These are phyloP conservation scores for Pachyramphus minor DNA, from an alignment of 2,113 vertebrate species.

Conservation along the genomic window DNA sequence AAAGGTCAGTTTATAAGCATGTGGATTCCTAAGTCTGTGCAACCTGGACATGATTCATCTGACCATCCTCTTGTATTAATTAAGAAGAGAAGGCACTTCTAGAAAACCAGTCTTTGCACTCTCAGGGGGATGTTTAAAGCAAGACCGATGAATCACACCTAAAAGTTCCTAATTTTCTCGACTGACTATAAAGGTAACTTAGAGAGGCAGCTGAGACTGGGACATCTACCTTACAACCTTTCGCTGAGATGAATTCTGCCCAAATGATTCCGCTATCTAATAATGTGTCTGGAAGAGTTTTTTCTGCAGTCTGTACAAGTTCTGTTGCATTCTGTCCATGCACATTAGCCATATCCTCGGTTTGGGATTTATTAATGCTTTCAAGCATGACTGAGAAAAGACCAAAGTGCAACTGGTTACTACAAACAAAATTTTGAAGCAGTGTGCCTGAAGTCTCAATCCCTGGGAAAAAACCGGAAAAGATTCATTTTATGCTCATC, in stretches of 20 bases:
- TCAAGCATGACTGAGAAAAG: background rate
- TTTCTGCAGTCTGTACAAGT: background rate
- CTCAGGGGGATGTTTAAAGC: background rate
- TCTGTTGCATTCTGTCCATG: background rate
- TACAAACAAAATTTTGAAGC: background rate
- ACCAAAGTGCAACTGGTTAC: background rate
- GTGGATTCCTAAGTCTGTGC: background rate
- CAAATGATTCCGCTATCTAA: background rate
- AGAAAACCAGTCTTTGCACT: background rate
- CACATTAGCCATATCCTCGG: background rate
- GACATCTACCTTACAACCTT: background rate
- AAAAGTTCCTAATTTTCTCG: background rate
- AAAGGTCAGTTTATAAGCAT: background rate
- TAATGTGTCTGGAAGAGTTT: background rate
- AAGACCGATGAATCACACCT: background rate
- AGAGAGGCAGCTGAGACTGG: background rate
- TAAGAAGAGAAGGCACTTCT: background rate
- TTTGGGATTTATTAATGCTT: background rate
- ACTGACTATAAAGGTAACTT: background rate
- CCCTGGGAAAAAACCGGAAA: background rate
- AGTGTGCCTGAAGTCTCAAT: background rate
- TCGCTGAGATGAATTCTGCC: fast-evolving
- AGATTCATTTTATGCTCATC: background rate
- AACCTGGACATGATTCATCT: background rate
- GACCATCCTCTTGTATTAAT: background rate